Evolutionary conservation across 2,797 vertebrate species (phyloP).

Genomic region (Oreonectes daqikongensis): DNA sequence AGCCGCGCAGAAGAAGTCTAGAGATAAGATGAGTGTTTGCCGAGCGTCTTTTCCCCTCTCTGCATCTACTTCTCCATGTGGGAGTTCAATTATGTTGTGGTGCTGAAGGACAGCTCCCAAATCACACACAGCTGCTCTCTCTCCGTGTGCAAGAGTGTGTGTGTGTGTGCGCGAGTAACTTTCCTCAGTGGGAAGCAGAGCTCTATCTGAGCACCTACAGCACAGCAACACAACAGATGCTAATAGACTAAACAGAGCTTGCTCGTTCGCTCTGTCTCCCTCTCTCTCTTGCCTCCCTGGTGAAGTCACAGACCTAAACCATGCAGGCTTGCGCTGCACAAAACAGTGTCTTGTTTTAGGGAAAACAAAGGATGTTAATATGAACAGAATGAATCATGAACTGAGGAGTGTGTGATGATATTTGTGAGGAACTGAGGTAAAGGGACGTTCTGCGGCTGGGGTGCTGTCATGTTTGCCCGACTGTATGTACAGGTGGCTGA

Average conservation of each 20-base stretch:
- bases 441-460: background rate
- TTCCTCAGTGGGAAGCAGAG: conserved; percentile 21
- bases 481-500: conserved; percentile 19
- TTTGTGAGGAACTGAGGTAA: background rate
- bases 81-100: conserved; percentile 49
- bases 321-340: conserved; percentile 20
- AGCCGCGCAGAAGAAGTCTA: conserved; percentile 4
- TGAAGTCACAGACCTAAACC: conserved; percentile 39
- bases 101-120: conserved; percentile 59
- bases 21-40: conserved; percentile 4
- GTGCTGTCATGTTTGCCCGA: background rate
- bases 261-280: background rate
- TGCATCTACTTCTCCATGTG: conserved; percentile 42
- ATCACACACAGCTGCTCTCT: conserved; percentile 43
- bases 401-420: background rate
- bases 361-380: background rate
- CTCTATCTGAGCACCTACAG: conserved; percentile 52
- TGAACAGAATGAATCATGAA: background rate
- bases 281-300: conserved; percentile 21
- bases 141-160: background rate
- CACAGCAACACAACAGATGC: conserved; percentile 54
- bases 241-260: conserved; percentile 48
- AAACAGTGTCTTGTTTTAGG: background rate
- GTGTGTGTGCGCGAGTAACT: conserved; percentile 11
- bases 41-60: conserved; percentile 2